Percentiles rank a stretch among this genome's conserved stretches.
Evolutionary conservation across 1,140 invertebrate species (phyloP).

Genomic region (Bathynomus jamesi): DNA sequence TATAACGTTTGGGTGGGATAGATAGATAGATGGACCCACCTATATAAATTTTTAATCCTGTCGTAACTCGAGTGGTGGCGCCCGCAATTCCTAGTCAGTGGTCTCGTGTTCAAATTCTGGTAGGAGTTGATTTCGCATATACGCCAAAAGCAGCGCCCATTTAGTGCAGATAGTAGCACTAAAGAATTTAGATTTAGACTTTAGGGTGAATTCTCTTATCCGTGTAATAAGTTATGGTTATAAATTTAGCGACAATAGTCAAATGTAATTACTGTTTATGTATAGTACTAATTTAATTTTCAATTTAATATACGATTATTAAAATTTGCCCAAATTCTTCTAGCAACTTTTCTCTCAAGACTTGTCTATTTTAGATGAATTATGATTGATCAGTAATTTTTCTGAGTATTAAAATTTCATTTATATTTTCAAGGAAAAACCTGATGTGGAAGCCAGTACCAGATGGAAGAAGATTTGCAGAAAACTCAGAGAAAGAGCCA

Average conservation of each 20-base stretch:
- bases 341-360: neutral
- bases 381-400: neutral
- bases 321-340: neutral
- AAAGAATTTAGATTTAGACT: too few species aligned
- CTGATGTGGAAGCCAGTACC: neutral
- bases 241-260: neutral
- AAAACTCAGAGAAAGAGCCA: conserved; percentile 5
- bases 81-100: too few species aligned
- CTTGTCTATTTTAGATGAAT: too few species aligned
- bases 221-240: neutral
- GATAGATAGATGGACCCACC: too few species aligned
- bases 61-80: too few species aligned
- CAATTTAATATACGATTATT: neutral
- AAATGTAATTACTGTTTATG: neutral
- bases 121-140: too few species aligned
- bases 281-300: neutral
- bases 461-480: neutral
- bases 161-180: too few species aligned
- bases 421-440: neutral
- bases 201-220: too few species aligned
- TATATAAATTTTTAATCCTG: too few species aligned
- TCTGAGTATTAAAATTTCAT: neutral
- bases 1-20: too few species aligned
- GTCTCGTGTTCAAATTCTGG: too few species aligned
- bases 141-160: too few species aligned